These are phyloP conservation scores for Eudyptes chrysolophus DNA, from an alignment of 2,113 vertebrate genomes.

Conservation along the genomic window DNA sequence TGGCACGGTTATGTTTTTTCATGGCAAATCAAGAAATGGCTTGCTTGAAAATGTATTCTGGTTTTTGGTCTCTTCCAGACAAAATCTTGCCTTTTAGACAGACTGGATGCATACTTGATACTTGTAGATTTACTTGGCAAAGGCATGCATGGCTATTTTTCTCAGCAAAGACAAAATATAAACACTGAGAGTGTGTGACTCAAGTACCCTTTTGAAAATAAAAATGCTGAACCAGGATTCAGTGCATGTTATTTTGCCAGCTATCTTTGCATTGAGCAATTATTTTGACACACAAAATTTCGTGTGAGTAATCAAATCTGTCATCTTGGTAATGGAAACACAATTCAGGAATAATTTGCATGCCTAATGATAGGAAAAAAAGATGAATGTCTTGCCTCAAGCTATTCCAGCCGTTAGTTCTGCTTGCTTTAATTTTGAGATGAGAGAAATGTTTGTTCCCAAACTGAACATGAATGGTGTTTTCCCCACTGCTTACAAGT, in stretches of 20 bases:
- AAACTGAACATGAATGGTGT: neutral
- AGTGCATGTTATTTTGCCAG: constrained; percentile 30
- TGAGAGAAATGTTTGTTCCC: neutral
- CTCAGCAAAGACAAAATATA: neutral
- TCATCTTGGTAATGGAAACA: constrained; percentile 17
- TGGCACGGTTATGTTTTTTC: neutral
- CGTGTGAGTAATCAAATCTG: constrained; percentile 49
- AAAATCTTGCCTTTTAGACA: neutral
- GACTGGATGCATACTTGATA: neutral
- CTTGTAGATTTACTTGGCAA: neutral
- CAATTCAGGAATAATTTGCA: constrained; percentile 41
- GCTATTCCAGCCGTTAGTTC: constrained; percentile 13
- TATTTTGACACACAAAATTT: constrained; percentile 41
- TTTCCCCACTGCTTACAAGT: neutral
- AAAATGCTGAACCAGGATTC: neutral
- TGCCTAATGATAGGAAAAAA: constrained; percentile 1
- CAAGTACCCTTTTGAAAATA: neutral
- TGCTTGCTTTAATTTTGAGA: constrained; percentile 21
- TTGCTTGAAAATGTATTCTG: neutral
- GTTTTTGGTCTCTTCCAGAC: neutral
- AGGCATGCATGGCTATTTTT: neutral
- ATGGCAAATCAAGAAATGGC: neutral
- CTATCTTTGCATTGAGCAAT: neutral
- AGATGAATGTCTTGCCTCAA: neutral
- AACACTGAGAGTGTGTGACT: neutral